A percentile compares a stretch with the other conserved stretches of the same genome.
Conservation (phyloP, 2,888 invertebrate species). For the Hedya salicella region DNA sequence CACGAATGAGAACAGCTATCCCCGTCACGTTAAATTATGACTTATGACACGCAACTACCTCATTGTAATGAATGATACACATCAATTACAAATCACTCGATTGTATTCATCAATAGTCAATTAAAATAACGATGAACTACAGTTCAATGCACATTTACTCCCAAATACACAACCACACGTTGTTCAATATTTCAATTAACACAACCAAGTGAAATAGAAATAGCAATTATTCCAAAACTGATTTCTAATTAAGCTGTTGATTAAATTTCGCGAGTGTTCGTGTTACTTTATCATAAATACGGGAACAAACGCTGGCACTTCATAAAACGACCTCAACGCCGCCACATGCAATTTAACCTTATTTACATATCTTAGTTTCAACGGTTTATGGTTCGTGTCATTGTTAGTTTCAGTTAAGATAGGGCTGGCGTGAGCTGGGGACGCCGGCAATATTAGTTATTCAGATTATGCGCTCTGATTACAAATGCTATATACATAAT, state of each 20-base stretch:
- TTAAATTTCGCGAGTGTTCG: background rate
- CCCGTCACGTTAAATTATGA: too few species aligned
- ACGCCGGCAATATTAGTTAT: slow-evolving; percentile 48
- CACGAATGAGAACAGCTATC: too few species aligned
- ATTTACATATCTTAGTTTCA: slow-evolving; percentile 69
- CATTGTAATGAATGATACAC: background rate
- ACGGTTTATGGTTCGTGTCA: slow-evolving; percentile 64
- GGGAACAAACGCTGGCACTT: slow-evolving; percentile 34
- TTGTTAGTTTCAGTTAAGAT: slow-evolving; percentile 57
- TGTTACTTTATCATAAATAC: slow-evolving; percentile 22
- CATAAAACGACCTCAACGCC: slow-evolving; percentile 49
- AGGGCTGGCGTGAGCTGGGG: slow-evolving; percentile 49
- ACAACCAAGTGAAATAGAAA: background rate
- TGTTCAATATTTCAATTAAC: background rate
- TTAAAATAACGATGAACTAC: too few species aligned
- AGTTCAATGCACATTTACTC: too few species aligned
- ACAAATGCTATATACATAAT: slow-evolving; percentile 46
- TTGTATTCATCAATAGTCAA: background rate
- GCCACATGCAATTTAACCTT: slow-evolving; percentile 61
- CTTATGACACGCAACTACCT: too few species aligned
- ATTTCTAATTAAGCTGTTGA: background rate
- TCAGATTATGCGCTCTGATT: slow-evolving; percentile 49
- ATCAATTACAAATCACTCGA: background rate
- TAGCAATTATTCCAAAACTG: background rate
- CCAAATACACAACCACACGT: background rate